Base-by-base conservation (phyloP, 2,113 vertebrate genomes). In the Coturnix japonica region DNA sequence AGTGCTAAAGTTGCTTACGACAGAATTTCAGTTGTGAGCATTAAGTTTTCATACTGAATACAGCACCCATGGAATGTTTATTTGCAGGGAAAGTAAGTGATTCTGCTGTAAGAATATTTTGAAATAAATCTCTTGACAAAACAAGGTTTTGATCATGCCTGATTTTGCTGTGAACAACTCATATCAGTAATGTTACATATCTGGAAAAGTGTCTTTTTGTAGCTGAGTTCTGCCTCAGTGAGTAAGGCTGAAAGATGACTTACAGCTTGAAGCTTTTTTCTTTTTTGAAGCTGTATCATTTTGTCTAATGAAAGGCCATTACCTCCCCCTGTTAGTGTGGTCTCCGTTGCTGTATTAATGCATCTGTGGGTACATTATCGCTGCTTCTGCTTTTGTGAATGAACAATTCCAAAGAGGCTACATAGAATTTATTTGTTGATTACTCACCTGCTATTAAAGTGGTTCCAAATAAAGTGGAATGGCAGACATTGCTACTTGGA, bases 401-500 rank as follows among this genome's bases (percentile, higher is more conserved):
- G 89, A 89, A 53, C 39, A 81, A 33, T 85, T 93, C 63, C 71
- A 91, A 66, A 79, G 67, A 59, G 93, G 67, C 63, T 80, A 63
- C 44, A 17, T 67, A 61, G 46, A 70, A 87, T 94, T 92, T 73
- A 87, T 91, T 87, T 93, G 63, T 49, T 89, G 75, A 82, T 93
- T 93, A 92, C 28, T 94, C 81, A 94, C 67, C 81, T 95, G 59
- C 90, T 89, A 89, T 95, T 91, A 87, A 82, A 76, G 51, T 51
- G 37, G 19, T 85, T 96, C 64, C 87, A 92, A 85, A 82, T 80
- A 64, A 91, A 92, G 30, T 89, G 79, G 85, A 82, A 95, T 77
- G 81, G 75, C 91, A 92, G 84, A 49, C 71, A 53, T 10, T 70
- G 60, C 37, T 47, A 93, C 69, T 85, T 95, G 46, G 84, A 94